phyloP scores from a whole-genome alignment of 1,140 invertebrate species.

The Daktulosphaira vitifoliae region DNA sequence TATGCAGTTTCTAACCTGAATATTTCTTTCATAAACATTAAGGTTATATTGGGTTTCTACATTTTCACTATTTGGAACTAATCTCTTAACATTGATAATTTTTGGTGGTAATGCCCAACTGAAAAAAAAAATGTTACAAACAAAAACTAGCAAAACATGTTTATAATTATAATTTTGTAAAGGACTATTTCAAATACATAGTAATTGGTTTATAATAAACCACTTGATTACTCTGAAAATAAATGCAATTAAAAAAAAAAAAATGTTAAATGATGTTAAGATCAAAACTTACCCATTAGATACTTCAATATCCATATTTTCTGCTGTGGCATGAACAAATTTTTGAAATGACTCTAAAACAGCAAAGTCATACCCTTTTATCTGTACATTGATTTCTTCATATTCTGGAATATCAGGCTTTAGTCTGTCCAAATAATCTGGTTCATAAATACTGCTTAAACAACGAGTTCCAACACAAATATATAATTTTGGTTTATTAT shows the following conservation, averaged over 20 bases:
- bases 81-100: slow-evolving; percentile 56
- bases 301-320: slow-evolving; percentile 63
- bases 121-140: slow-evolving; percentile 38
- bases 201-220: neutral
- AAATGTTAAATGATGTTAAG: too few species aligned
- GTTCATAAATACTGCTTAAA: slow-evolving; percentile 35
- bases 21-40: slow-evolving; percentile 66
- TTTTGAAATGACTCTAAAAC: slow-evolving; percentile 69
- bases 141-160: slow-evolving; percentile 23
- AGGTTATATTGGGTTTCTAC: slow-evolving; percentile 62
- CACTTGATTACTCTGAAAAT: neutral
- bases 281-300: slow-evolving; percentile 55
- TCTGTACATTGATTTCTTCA: slow-evolving; percentile 57
- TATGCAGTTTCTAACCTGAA: slow-evolving; percentile 49
- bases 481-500: too few species aligned
- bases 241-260: too few species aligned
- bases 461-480: neutral
- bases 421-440: slow-evolving; percentile 38
- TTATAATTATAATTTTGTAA: neutral
- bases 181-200: too few species aligned
- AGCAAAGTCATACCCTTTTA: slow-evolving; percentile 73
- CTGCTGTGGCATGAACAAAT: slow-evolving; percentile 62
- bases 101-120: slow-evolving; percentile 67
- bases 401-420: slow-evolving; percentile 38
- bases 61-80: slow-evolving; percentile 56